A percentile compares a stretch with the other conserved stretches of the same genome.
Evolutionary conservation across 2,113 vertebrate genomes (phyloP).

Genomic region (Zingel zingel): DNA sequence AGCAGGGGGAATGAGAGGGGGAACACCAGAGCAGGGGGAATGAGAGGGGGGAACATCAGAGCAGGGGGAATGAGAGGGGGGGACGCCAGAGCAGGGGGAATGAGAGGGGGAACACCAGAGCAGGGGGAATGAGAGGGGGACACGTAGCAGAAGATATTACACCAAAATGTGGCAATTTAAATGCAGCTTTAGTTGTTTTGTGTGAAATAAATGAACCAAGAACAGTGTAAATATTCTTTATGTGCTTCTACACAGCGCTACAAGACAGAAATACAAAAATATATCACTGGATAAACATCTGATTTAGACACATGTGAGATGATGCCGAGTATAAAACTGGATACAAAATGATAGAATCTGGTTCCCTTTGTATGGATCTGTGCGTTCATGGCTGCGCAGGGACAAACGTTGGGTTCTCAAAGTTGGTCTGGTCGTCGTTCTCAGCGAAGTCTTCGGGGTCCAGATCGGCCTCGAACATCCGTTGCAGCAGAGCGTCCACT

Average conservation of each 20-base stretch:
- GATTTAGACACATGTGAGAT: background rate
- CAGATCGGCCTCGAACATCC: constrained; percentile 94
- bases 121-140: too few relatives aligned
- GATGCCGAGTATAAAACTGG: background rate
- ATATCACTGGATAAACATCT: constrained; percentile 20
- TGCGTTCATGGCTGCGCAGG: constrained; percentile 32
- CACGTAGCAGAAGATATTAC: too few relatives aligned
- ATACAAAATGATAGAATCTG: background rate
- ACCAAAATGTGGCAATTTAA: too few relatives aligned
- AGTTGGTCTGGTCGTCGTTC: constrained; percentile 79
- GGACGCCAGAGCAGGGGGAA: too few relatives aligned
- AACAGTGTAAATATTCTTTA: constrained; percentile 53
- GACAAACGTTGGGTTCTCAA: constrained; percentile 79
- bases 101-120: too few relatives aligned
- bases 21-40: too few relatives aligned
- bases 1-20: too few relatives aligned
- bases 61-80: too few relatives aligned
- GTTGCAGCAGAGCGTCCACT: constrained; percentile 91
- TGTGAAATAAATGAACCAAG: background rate
- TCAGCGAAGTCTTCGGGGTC: constrained; percentile 85
- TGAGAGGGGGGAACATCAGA: too few relatives aligned
- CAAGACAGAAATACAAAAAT: constrained; percentile 51
- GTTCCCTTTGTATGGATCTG: constrained; percentile 25
- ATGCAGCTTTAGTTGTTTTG: background rate
- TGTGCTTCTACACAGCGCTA: constrained; percentile 12